Base-by-base conservation (phyloP, 2,797 vertebrate genomes). In the Sebastes steindachneri region DNA sequence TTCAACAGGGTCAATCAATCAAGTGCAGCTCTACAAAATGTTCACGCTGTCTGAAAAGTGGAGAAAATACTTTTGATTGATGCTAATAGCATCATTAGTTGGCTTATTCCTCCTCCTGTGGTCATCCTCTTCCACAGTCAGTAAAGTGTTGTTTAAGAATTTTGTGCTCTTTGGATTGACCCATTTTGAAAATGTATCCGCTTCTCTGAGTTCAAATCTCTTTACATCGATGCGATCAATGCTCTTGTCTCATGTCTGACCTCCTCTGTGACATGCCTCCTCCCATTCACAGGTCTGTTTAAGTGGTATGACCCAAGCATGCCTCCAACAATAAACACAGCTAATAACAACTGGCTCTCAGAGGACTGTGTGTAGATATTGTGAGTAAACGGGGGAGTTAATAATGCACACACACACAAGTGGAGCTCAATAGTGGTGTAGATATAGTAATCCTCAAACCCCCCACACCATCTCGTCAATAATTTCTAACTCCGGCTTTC, bases 271-370 rank as follows among this genome's bases (percentile, higher is more conserved):
- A 80, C 57, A 7, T 19, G 14, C 26, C 7, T 64, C 48, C 68
- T n/a, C 31, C 23, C 7, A 4, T 33, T 54, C 45, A 67, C 23
- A 68, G 29, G 63, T 25, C 21, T 85, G 80, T 86, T 69, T 48
- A 89, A 92, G 72, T 77, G 86, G 21, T 87, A 53, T 92, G 93
- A 94, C 91, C 89, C 69, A 2, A 73, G 77, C 77, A 59, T 58
- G 41, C 75, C 83, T 85, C 63, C 51, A 79, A 89, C 83, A 90
- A 86, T 89, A 88, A 91, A 79, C 75, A 76, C 69, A 83, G 72
- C 78, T 88, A 90, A 91, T 91, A 91, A 89, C 81, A 63, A 90
- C 81, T 48, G 64, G 15, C 71, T 91, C 89, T 82, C 86, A 75
- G 63, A 85, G 78, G 89, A 79, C 41, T 25, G 55, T 72, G 8